Base-by-base conservation (phyloP, 2,797 vertebrate genomes). In the Darevskia mixta region DNA sequence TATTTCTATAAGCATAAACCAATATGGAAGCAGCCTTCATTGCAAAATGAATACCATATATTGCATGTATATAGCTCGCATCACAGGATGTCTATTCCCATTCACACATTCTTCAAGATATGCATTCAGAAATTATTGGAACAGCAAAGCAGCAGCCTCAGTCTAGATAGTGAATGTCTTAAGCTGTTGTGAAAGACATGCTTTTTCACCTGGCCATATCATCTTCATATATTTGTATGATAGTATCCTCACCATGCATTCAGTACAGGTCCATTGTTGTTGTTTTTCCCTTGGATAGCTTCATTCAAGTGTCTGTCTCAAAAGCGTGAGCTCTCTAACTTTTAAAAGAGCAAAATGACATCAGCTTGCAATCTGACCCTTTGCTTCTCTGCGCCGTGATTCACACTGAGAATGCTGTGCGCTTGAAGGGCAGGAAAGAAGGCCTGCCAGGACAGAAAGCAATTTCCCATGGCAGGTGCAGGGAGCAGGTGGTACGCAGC, bases 401-500 rank as follows among this genome's bases (percentile, higher is more conserved):
- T 93, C 93, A 89, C 88, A 82, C 92, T 93, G 89, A 92, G 94
- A 92, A 38, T 72, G 91, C 87, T 35, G 82, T 73, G 69, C 92
- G 88, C 88, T 85, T 43, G 92, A 92, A 92, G 92, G 87, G 86
- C 85, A 90, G 93, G 91, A 94, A 95, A 76, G 92, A 86, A 94
- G 92, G 85, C 90, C 96, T 96, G 94, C 96, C 95, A 95, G 94
- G 92, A 94, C 91, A 95, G 94, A 97, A 96, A 96, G 95, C 94
- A 96, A 97, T 96, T 97, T 96, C 96, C 95, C 94, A 69, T 95
- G 95, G 95, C 96, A 97, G 96, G 96, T 96, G 95, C 87, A 4
- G 97, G 94, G 96, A 97, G 97, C 97, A 98, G 97, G 97, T 98
- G 98, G 95, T 95, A 95, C 92, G 89, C 93, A 96, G 76, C 85